Conservation (phyloP, 2,797 vertebrate species). For the Gadopsis marmoratus region DNA sequence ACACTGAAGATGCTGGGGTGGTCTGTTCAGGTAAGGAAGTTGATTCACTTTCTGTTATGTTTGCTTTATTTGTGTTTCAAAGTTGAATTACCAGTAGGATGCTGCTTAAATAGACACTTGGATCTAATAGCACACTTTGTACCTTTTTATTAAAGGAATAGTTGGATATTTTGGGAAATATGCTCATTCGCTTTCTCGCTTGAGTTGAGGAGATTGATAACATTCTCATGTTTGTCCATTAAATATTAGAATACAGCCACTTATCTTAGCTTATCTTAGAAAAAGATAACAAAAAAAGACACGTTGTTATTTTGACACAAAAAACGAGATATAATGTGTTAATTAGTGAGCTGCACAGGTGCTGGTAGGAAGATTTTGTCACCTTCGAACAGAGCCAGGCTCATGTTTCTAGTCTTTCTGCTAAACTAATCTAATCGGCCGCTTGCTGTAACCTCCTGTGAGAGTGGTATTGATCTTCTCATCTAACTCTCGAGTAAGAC, state of each 20-base stretch:
- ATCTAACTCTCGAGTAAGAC: background rate
- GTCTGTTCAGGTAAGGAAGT: conserved; percentile 69
- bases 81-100: background rate
- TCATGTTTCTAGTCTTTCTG: background rate
- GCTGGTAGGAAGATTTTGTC: background rate
- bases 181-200: background rate
- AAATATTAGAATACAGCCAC: background rate
- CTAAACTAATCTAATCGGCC: background rate
- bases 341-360: background rate
- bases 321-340: background rate
- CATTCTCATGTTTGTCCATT: background rate
- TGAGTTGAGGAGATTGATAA: background rate
- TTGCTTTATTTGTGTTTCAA: background rate
- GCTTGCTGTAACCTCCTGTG: background rate
- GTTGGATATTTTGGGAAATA: background rate
- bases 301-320: background rate
- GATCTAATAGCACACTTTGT: background rate
- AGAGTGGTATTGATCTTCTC: background rate
- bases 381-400: background rate
- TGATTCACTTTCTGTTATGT: background rate
- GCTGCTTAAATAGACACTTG: background rate
- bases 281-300: too few species aligned
- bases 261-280: background rate
- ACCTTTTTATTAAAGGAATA: background rate
- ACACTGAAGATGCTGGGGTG: conserved; percentile 75